phyloP scores from a whole-genome alignment of 1,140 invertebrate species.

The Oscheius sp. region DNA sequence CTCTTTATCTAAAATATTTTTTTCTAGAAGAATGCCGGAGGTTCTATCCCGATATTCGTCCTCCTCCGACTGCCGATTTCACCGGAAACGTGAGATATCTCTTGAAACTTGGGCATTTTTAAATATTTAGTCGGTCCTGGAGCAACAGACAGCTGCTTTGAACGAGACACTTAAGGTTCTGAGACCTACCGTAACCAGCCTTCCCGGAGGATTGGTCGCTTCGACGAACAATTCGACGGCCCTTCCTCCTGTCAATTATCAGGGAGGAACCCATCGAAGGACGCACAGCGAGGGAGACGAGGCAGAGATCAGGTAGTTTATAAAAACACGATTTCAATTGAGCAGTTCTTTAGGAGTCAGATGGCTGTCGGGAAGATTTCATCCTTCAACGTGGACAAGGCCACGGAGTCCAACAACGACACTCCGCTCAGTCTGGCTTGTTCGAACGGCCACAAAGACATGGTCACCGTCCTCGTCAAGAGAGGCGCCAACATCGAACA shows the following conservation, averaged over 20 bases:
- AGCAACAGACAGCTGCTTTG: background rate
- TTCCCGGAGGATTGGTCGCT: background rate
- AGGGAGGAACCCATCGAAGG: background rate
- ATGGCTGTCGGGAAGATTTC: background rate
- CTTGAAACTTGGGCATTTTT: background rate
- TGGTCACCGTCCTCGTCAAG: slow-evolving; percentile 83
- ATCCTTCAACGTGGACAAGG: slow-evolving; percentile 15
- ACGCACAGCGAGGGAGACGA: slow-evolving; percentile 4
- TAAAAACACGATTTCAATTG: too few relatives aligned
- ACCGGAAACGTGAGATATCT: background rate
- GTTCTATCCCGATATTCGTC: background rate
- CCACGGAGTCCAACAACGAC: slow-evolving; percentile 93
- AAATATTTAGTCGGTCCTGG: background rate
- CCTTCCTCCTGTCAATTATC: background rate
- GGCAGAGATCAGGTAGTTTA: background rate
- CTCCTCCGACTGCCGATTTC: background rate
- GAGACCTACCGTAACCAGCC: background rate
- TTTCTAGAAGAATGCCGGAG: background rate
- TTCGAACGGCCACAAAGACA: slow-evolving; percentile 90
- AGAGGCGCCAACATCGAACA: slow-evolving; percentile 92
- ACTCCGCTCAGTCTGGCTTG: slow-evolving; percentile 94
- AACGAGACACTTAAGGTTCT: background rate
- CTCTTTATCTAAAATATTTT: background rate
- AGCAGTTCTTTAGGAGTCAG: too few relatives aligned
- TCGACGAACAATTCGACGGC: background rate